Base-by-base conservation (phyloP, 2,797 vertebrate species). In the Parambassis ranga region DNA sequence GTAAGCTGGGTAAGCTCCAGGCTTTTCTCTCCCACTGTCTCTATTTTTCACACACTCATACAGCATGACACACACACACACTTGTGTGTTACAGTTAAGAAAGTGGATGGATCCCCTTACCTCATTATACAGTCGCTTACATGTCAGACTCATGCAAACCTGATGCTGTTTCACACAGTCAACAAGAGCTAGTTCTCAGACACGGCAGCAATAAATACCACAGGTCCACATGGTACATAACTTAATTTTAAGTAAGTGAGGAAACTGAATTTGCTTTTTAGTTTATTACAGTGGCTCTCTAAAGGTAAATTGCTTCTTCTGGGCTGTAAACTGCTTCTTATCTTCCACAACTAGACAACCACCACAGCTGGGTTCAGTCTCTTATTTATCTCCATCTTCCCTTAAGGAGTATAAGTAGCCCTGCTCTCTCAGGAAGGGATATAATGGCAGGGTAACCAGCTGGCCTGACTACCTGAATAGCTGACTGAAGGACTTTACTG, bases 1-100 rank as follows among this genome's bases (percentile, higher is more conserved):
- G 53, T 64, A 76, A 70, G 60, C 64, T 64, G 56, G 68, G 61
- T 70, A 69, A 77, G 58, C 79, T 83, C 68, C 68, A 60, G 75
- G 63, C 65, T 65, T 71, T n/a, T 49, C 65, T 69, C 71, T 81
- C 77, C 55, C 41, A 39, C 63, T 59, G 26, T 69, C 53, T 77
- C 41, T 39, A 23, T 78, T 79, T 74, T 74, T 79, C 70, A 69
- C 71, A 64, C 60, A 64, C 51, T 62, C 69, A 58, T 37, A 48
- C 33, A 2, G 32, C 43, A 66, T 53, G 28, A 68, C 48, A 41
- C 51, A 63, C 60, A 57, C 46, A 57, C 53, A 46, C 26, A 39
- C 27, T n/a, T n/a, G n/a, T n/a, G n/a, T n/a, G n/a, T n/a, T n/a
- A n/a, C 58, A 73, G 68, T 79, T 49, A 44, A 51, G 65, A 77